A percentile compares a stretch with the other conserved stretches of the same genome.
These are phyloP conservation scores for Polypterus bichir DNA, from an alignment of 2,113 vertebrate genomes.

Conservation along the genomic window DNA sequence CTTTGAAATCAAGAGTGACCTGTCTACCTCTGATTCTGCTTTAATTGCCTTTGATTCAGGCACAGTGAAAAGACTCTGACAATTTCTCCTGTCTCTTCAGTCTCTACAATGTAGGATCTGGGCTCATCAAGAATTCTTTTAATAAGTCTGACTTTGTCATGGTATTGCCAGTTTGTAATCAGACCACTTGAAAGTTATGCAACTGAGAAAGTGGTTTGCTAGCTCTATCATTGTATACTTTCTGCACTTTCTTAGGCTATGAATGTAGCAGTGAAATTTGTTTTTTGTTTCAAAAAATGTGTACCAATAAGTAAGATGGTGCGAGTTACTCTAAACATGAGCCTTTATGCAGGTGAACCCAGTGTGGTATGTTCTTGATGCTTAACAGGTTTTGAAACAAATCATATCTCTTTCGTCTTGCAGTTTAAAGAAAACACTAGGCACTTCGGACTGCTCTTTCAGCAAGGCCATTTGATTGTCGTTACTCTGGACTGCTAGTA, in stretches of 20 bases:
- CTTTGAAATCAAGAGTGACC: too few relatives aligned
- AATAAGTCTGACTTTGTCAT: conserved; percentile 2
- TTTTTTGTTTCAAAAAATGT: neutral
- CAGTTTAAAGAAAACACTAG: conserved; percentile 11
- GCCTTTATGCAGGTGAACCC: conserved; percentile 13
- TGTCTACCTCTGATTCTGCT: too few relatives aligned
- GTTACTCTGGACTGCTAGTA: conserved; percentile 11
- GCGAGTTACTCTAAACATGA: conserved; percentile 8
- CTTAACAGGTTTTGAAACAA: conserved; percentile 12
- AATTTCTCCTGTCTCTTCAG: neutral
- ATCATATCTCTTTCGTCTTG: conserved; percentile 13
- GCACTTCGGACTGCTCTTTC: conserved; percentile 5
- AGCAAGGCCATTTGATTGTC: conserved; percentile 4
- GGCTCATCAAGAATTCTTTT: conserved; percentile 1
- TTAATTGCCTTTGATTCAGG: neutral
- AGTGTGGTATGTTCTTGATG: conserved; percentile 7
- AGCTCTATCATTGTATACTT: neutral
- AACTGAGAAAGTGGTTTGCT: conserved; percentile 4
- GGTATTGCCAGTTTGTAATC: conserved; percentile 4
- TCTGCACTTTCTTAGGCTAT: neutral
- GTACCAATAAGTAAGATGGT: conserved; percentile 9
- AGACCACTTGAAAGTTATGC: neutral
- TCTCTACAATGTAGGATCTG: conserved; percentile 6
- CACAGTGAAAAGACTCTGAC: neutral
- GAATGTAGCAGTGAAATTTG: neutral